These are phyloP conservation scores for Nowickia ferox DNA, from an alignment of 2,888 invertebrate species.

Conservation along the genomic window DNA sequence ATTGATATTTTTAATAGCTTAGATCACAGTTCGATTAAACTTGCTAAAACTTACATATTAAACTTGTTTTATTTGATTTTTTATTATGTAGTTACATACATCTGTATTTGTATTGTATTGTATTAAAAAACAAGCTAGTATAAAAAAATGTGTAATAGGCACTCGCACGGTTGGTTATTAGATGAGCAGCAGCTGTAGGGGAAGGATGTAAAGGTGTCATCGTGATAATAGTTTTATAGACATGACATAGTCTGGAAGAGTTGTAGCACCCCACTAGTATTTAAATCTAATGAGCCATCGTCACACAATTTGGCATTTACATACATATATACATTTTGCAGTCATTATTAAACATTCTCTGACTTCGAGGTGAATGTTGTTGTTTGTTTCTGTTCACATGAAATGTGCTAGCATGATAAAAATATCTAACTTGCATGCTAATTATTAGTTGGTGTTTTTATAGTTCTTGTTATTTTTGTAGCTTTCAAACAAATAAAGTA, in stretches of 20 bases:
- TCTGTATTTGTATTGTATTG: neutral
- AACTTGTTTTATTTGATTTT: slow-evolving; percentile 33
- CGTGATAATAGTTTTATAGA: neutral
- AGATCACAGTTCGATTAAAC: slow-evolving; percentile 23
- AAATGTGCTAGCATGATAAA: slow-evolving; percentile 56
- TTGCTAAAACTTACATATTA: neutral
- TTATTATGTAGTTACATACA: neutral
- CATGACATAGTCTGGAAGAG: neutral
- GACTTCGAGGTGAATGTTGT: neutral
- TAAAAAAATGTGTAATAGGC: neutral
- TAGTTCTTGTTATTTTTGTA: neutral
- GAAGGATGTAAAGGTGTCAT: slow-evolving; percentile 4
- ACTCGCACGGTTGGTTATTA: neutral
- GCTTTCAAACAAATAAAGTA: slow-evolving; percentile 1
- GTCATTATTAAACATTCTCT: slow-evolving; percentile 7
- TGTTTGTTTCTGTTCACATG: slow-evolving; percentile 21
- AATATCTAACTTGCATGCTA: slow-evolving; percentile 54
- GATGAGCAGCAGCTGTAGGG: neutral
- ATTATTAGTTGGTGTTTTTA: neutral
- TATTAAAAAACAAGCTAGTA: neutral
- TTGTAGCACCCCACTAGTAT: slow-evolving; percentile 7
- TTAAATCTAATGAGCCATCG: slow-evolving; percentile 26
- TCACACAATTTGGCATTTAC: slow-evolving; percentile 10
- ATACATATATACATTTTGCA: neutral
- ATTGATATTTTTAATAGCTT: slow-evolving; percentile 4